Conservation (phyloP, 2,113 vertebrate genomes). For the Polypterus bichir region DNA sequence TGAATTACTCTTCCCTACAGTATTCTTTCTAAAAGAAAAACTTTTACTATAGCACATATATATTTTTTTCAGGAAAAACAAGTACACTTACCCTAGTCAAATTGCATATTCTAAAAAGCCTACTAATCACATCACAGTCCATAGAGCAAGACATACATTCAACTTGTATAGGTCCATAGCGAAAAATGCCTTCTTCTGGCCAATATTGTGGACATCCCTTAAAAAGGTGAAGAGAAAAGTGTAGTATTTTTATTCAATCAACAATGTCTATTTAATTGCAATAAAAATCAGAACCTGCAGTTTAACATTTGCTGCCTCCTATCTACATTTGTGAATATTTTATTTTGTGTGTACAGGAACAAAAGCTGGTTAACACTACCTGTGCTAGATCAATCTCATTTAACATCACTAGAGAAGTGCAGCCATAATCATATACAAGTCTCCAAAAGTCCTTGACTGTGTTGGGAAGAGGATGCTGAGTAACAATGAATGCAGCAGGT, state of each 20-base stretch:
- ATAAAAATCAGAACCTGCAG: too few species aligned
- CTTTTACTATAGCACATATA: neutral
- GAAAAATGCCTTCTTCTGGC: constrained; percentile 87
- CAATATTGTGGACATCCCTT: constrained; percentile 97
- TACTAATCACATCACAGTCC: constrained; percentile 91
- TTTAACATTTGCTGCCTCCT: too few species aligned
- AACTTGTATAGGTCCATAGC: constrained; percentile 92
- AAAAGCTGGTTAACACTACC: constrained; percentile 39
- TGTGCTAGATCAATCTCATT: constrained; percentile 93
- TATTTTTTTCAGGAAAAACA: neutral
- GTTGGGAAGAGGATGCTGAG: constrained; percentile 92
- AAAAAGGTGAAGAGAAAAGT: constrained; percentile 23
- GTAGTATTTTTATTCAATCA: neutral
- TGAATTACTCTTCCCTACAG: neutral
- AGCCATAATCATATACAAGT: constrained; percentile 94
- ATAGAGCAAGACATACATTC: constrained; percentile 95
- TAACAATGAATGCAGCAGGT: constrained; percentile 94
- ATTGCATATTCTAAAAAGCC: constrained; percentile 97
- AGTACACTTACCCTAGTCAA: constrained; percentile 74
- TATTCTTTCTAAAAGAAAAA: neutral
- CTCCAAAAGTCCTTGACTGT: constrained; percentile 98
- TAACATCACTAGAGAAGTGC: constrained; percentile 93
- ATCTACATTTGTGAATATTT: neutral
- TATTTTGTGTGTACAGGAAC: neutral
- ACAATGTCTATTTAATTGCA: too few species aligned